Evolutionary conservation across 1,140 invertebrate genomes (phyloP).

Genomic region (Gryon sp.): DNA sequence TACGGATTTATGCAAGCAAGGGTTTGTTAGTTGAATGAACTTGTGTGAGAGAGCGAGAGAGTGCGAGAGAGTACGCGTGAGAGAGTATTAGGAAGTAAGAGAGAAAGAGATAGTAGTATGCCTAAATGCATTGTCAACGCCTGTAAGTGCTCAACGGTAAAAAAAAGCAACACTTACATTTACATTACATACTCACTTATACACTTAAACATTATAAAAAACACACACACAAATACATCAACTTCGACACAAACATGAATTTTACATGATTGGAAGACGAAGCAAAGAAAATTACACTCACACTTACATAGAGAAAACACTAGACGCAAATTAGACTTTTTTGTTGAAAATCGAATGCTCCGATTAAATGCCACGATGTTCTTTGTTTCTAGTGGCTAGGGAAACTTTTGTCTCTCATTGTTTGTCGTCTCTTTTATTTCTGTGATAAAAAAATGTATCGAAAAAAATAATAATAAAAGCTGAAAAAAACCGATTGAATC

Average conservation of each 20-base stretch:
- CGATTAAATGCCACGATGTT: conserved; percentile 63
- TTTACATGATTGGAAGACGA: too few relatives aligned
- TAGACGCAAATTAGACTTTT: conserved; percentile 64
- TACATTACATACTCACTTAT: background rate
- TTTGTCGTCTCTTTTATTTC: conserved; percentile 60
- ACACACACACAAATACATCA: conserved; percentile 3
- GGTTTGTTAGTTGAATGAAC: conserved; percentile 31
- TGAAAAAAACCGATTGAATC: background rate
- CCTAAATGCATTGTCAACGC: conserved; percentile 60
- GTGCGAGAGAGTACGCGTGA: background rate
- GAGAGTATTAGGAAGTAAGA: conserved; percentile 11
- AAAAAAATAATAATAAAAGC: background rate
- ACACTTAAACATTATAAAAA: conserved; percentile 16
- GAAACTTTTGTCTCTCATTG: conserved; percentile 56
- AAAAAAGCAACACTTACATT: conserved; percentile 41
- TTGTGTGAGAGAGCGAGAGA: conserved; percentile 3
- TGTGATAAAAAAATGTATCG: conserved; percentile 42
- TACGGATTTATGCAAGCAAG: too few relatives aligned
- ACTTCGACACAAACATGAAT: conserved; percentile 4
- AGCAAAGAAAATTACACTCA: conserved; percentile 3
- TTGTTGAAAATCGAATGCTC: conserved; percentile 62
- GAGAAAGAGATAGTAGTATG: conserved; percentile 40
- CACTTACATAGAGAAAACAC: conserved; percentile 44
- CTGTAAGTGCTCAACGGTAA: conserved; percentile 60
- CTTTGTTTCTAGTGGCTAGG: conserved; percentile 63